Evolutionary conservation across 1,140 invertebrate species (phyloP).

Genomic region (Helicorthomorpha holstii): DNA sequence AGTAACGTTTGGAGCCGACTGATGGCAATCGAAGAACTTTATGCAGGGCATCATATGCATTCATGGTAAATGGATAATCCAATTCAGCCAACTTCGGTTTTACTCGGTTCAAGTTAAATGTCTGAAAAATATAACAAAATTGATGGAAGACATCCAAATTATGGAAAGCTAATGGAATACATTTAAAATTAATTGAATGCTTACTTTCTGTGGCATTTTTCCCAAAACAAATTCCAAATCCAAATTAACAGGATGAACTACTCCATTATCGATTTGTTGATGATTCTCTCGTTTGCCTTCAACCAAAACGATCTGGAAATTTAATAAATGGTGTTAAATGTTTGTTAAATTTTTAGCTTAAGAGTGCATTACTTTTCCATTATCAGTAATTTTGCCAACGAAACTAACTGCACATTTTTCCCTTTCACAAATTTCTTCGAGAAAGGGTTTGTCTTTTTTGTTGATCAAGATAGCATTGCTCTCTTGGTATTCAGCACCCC

Average conservation of each 20-base stretch:
- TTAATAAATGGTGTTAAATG: not conserved
- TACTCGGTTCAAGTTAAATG: constrained; percentile 16
- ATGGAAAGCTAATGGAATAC: not conserved
- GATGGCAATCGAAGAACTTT: constrained; percentile 71
- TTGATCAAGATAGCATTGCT: constrained; percentile 73
- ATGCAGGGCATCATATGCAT: constrained; percentile 47
- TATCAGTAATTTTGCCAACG: constrained; percentile 78
- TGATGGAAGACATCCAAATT: not conserved
- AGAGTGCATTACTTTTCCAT: constrained; percentile 43
- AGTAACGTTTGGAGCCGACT: constrained; percentile 85
- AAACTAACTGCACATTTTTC: constrained; percentile 86
- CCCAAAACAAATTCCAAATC: constrained; percentile 77
- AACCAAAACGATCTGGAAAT: constrained; percentile 38
- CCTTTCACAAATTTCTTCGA: constrained; percentile 56
- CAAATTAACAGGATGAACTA: constrained; percentile 57
- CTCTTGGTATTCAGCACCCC: constrained; percentile 98
- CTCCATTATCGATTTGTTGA: constrained; percentile 18
- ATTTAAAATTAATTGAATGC: not conserved
- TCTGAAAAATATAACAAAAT: not conserved
- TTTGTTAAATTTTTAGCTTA: not conserved
- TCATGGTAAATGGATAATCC: constrained; percentile 33
- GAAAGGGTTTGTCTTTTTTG: constrained; percentile 37
- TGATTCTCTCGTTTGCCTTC: constrained; percentile 31
- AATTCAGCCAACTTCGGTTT: constrained; percentile 22
- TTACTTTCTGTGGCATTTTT: constrained; percentile 61